Percentiles rank a stretch among this genome's conserved stretches.
phyloP scores from a whole-genome alignment of 2,888 invertebrate species.

The Osmoderma eremita region DNA sequence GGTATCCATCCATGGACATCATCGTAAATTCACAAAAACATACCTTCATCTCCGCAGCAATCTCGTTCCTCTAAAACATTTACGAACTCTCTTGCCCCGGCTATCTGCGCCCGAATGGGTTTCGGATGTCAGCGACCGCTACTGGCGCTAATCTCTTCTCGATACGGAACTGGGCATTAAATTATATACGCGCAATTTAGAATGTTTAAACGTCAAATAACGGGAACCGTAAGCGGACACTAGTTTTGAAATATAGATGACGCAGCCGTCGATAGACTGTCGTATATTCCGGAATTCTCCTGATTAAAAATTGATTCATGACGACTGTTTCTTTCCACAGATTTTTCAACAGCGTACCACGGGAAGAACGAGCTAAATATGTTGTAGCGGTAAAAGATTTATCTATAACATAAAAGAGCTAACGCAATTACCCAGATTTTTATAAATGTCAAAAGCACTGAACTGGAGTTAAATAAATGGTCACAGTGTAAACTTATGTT shows the following conservation, averaged over 20 bases:
- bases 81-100: conserved; percentile 21
- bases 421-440: too few relatives aligned
- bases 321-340: conserved; percentile 1
- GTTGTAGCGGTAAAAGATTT: too few relatives aligned
- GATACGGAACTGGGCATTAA: conserved; percentile 18
- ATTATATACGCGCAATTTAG: conserved; percentile 38
- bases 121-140: conserved; percentile 25
- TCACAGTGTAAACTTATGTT: too few relatives aligned
- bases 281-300: background rate
- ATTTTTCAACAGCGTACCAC: conserved; percentile 21
- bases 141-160: conserved; percentile 27
- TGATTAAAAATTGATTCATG: conserved; percentile 24
- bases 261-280: conserved; percentile 19
- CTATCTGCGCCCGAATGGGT: conserved; percentile 11
- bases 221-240: conserved; percentile 36
- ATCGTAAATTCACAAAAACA: conserved; percentile 34
- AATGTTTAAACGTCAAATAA: conserved; percentile 42
- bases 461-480: too few relatives aligned
- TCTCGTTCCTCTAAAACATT: conserved; percentile 31
- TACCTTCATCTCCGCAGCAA: conserved; percentile 36
- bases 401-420: too few relatives aligned
- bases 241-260: conserved; percentile 28
- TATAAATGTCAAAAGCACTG: too few relatives aligned
- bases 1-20: conserved; percentile 25
- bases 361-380: background rate